These are phyloP conservation scores for Pegoplata infirma DNA, from an alignment of 2,888 invertebrate genomes.

Conservation along the genomic window DNA sequence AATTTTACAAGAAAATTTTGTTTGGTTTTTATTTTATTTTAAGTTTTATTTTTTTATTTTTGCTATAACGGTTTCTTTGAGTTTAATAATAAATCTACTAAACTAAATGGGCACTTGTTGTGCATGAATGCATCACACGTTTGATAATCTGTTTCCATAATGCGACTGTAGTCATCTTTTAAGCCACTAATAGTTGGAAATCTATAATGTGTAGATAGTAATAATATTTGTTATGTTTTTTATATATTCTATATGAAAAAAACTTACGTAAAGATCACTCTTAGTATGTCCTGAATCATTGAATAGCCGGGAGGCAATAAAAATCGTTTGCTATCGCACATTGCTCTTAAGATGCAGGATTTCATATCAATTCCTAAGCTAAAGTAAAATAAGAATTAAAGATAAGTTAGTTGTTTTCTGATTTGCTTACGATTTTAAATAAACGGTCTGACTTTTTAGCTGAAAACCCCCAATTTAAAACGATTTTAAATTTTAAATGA, in stretches of 20 bases:
- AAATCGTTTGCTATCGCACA: conserved; percentile 83
- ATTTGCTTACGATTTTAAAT: too few species aligned
- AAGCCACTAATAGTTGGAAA: conserved; percentile 72
- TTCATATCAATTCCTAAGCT: conserved; percentile 73
- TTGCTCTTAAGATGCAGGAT: conserved; percentile 82
- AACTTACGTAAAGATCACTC: conserved; percentile 82
- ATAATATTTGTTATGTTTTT: neutral
- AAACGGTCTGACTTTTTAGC: too few species aligned
- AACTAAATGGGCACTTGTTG: conserved; percentile 69
- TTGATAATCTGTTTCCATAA: conserved; percentile 67
- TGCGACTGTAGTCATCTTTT: conserved; percentile 73
- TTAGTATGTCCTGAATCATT: conserved; percentile 83
- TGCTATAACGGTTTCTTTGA: conserved; percentile 34
- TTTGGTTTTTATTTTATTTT: neutral
- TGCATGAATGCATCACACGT: conserved; percentile 68
- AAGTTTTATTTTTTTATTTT: conserved; percentile 16
- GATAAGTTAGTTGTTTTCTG: neutral
- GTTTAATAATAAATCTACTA: conserved; percentile 70
- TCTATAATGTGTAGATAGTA: too few species aligned
- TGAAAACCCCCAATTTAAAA: too few species aligned
- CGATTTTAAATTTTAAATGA: too few species aligned
- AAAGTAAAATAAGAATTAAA: conserved; percentile 6
- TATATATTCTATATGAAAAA: neutral
- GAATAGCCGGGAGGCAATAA: conserved; percentile 82
- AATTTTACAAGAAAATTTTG: neutral